These are phyloP conservation scores for Melanostoma mellinum DNA, from an alignment of 2,888 invertebrate genomes.

Conservation along the genomic window DNA sequence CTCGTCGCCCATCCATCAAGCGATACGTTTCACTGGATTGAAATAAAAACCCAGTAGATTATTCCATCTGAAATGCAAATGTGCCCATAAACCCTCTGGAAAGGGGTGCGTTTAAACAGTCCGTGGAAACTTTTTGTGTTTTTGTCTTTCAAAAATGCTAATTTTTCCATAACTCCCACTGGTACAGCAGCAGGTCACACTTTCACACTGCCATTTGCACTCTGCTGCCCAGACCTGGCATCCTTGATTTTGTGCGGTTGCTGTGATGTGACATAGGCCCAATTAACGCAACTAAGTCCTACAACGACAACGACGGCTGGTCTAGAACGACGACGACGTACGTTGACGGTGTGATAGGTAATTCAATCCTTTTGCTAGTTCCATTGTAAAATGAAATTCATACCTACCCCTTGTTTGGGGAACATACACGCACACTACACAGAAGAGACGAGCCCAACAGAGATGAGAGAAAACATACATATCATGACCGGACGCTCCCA, in stretches of 20 bases:
- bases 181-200: constrained; percentile 59
- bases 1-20: constrained; percentile 64
- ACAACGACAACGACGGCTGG: constrained; percentile 9
- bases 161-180: constrained; percentile 53
- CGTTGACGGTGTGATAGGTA: constrained; percentile 37
- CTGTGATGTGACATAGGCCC: constrained; percentile 59
- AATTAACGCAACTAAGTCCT: constrained; percentile 68
- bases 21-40: constrained; percentile 42
- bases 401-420: constrained; percentile 50
- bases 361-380: constrained; percentile 65
- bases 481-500: constrained; percentile 72
- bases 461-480: neutral
- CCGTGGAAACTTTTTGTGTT: constrained; percentile 35
- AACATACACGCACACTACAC: constrained; percentile 10
- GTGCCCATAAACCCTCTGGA: constrained; percentile 24
- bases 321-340: no score
- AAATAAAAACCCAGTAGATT: constrained; percentile 64
- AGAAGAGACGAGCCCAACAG: constrained; percentile 24
- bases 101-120: constrained; percentile 14
- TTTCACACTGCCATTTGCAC: constrained; percentile 66
- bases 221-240: constrained; percentile 10
- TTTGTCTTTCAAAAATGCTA: constrained; percentile 54
- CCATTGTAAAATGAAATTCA: constrained; percentile 67
- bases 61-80: constrained; percentile 52
- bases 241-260: constrained; percentile 36